phyloP scores from a whole-genome alignment of 2,888 invertebrate genomes.

The Folsomia candida region DNA sequence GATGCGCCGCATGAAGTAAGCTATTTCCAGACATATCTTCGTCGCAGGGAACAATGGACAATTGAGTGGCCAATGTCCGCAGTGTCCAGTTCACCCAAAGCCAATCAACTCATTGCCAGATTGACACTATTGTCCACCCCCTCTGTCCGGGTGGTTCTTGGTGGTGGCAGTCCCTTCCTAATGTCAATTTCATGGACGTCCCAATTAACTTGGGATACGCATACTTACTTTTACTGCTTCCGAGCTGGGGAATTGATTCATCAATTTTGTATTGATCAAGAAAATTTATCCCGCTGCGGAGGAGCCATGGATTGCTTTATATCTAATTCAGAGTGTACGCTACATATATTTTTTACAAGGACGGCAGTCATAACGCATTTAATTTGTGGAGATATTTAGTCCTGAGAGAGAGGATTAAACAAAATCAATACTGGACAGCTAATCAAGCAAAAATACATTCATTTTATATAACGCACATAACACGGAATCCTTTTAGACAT shows the following conservation, averaged over 20 bases:
- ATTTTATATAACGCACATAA: no score
- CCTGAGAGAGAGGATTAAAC: neutral
- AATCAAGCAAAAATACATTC: neutral
- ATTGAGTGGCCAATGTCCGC: conserved; percentile 6
- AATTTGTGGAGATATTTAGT: neutral
- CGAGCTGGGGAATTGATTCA: neutral
- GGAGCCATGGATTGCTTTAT: no score
- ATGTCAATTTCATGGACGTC: neutral
- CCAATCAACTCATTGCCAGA: neutral
- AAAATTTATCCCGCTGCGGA: neutral
- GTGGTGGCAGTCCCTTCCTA: neutral
- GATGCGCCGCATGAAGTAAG: neutral
- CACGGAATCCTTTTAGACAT: no score
- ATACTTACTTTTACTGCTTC: neutral
- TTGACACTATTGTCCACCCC: neutral
- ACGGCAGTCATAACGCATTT: neutral
- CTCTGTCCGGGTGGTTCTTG: neutral
- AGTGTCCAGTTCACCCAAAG: no score
- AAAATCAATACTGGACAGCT: neutral
- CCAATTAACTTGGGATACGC: no score
- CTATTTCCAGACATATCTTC: neutral
- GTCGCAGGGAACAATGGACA: neutral
- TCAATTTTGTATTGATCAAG: neutral
- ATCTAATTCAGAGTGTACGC: no score
- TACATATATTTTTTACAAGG: no score